Percentiles rank a stretch among this genome's conserved stretches.
phyloP scores from a whole-genome alignment of 2,113 vertebrate species.

The Tor tambroides region DNA sequence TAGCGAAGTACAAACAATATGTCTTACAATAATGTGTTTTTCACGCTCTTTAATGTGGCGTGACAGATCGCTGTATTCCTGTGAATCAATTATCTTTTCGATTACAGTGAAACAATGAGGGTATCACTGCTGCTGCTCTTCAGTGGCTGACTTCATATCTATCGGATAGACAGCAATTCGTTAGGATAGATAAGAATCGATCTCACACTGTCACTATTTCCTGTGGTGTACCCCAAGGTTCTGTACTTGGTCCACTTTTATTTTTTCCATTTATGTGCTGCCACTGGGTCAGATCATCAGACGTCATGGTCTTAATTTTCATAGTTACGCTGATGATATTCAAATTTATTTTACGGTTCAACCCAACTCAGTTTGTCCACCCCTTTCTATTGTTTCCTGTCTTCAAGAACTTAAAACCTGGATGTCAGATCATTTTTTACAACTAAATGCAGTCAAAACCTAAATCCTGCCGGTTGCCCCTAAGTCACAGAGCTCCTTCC shows the following conservation, averaged over 20 bases:
- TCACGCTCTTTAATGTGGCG: no score
- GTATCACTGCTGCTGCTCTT: background rate
- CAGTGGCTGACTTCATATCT: background rate
- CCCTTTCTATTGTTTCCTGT: background rate
- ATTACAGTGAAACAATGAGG: no score
- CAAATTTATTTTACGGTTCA: background rate
- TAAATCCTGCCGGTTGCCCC: no score
- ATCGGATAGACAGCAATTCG: background rate
- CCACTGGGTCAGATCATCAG: background rate
- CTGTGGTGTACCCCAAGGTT: background rate
- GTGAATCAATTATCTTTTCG: no score
- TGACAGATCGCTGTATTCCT: no score
- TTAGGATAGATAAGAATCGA: background rate
- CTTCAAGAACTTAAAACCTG: background rate
- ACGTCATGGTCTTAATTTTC: background rate
- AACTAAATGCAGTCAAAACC: no score
- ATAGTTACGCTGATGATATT: background rate
- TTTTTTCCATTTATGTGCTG: background rate
- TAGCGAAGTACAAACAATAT: no score
- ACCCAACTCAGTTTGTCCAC: background rate
- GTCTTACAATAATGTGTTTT: no score
- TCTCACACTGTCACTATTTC: background rate
- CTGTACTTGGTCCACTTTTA: background rate
- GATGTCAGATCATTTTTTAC: background rate
- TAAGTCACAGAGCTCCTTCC: no score